Evolutionary conservation across 1,140 invertebrate species (phyloP).

Genomic region (Drosophila dunni): DNA sequence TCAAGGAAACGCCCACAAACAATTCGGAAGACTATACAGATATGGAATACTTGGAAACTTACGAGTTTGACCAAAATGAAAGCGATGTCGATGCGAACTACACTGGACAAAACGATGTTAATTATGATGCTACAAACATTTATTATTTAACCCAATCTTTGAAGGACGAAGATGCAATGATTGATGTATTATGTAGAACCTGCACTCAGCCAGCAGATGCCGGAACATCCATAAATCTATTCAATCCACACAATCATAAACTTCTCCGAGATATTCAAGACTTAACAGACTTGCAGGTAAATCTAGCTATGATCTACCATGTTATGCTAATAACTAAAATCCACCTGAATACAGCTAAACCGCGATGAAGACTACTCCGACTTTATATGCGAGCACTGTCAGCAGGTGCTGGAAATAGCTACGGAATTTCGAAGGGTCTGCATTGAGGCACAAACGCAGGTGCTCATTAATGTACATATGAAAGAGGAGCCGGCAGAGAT

Average conservation of each 20-base stretch:
- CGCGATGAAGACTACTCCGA: conserved; percentile 34
- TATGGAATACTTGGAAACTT: conserved; percentile 29
- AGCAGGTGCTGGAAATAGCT: conserved; percentile 45
- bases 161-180: background rate
- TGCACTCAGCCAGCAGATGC: conserved; percentile 35
- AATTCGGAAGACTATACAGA: conserved; percentile 24
- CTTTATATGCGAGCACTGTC: conserved; percentile 49
- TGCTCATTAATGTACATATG: conserved; percentile 24
- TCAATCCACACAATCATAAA: conserved; percentile 20
- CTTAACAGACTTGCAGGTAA: conserved; percentile 42
- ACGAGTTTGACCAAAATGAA: conserved; percentile 8
- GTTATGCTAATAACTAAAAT: background rate
- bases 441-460: conserved; percentile 46
- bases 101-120: background rate
- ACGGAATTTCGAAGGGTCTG: conserved; percentile 54
- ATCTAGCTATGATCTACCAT: background rate
- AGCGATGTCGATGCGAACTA: background rate
- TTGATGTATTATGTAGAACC: conserved; percentile 49
- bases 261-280: conserved; percentile 44
- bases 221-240: conserved; percentile 32
- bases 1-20: background rate
- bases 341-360: conserved; percentile 20
- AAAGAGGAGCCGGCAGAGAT: conserved; percentile 12
- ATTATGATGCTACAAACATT: background rate
- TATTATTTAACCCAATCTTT: background rate